Evolutionary conservation across 1,140 invertebrate genomes (phyloP).

Genomic region (Drosophila asahinai): DNA sequence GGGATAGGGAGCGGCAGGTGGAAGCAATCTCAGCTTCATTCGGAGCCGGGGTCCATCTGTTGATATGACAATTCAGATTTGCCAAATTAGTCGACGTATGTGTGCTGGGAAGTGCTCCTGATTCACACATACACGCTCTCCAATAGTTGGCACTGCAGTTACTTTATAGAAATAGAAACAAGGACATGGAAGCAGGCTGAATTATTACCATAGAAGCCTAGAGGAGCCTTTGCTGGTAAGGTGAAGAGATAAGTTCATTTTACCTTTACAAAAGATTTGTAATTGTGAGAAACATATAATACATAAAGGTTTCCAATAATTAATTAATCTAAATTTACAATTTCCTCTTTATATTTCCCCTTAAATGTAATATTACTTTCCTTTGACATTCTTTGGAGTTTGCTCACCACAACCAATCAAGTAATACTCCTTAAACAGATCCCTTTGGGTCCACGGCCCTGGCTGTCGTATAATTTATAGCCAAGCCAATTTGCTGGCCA

Average conservation of each 20-base stretch:
- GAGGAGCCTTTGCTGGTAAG: not conserved
- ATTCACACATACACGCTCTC: slow-evolving; percentile 31
- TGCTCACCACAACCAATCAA: not conserved
- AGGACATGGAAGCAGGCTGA: not conserved
- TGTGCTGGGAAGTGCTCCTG: slow-evolving; percentile 39
- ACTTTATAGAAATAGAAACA: slow-evolving; percentile 16
- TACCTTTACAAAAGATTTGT: too few species aligned
- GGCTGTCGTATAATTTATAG: slow-evolving; percentile 66
- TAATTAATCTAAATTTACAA: too few species aligned
- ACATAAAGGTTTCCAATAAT: too few species aligned
- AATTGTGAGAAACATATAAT: too few species aligned
- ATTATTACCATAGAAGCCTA: not conserved
- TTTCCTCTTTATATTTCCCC: too few species aligned
- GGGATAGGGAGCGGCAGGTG: slow-evolving; percentile 9
- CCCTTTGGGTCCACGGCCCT: slow-evolving; percentile 6
- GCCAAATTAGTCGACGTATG: slow-evolving; percentile 33
- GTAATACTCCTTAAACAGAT: not conserved
- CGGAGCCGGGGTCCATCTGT: slow-evolving; percentile 50
- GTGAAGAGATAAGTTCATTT: too few species aligned
- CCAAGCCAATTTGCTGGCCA: slow-evolving; percentile 58
- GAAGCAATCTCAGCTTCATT: slow-evolving; percentile 23
- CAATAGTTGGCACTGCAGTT: slow-evolving; percentile 21
- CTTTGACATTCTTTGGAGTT: not conserved
- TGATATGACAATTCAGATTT: slow-evolving; percentile 75
- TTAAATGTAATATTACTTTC: too few species aligned